These are phyloP conservation scores for Wasmannia auropunctata DNA, from an alignment of 1,140 invertebrate genomes.

Conservation along the genomic window DNA sequence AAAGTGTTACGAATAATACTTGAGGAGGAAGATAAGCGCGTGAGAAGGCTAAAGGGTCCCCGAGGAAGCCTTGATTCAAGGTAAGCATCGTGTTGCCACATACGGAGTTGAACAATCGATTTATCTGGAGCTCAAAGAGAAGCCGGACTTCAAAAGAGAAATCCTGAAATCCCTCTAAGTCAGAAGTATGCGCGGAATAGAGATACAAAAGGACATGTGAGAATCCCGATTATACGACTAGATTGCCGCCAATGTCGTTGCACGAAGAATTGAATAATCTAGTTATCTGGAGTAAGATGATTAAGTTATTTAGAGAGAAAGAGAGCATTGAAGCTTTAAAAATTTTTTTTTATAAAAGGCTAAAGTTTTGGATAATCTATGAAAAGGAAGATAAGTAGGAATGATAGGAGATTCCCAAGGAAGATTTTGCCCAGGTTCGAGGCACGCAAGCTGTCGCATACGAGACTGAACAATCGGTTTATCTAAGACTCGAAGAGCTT, in stretches of 20 bases:
- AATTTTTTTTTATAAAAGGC: background rate
- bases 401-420: background rate
- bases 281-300: background rate
- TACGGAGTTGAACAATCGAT: slow-evolving; percentile 38
- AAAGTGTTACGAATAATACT: background rate
- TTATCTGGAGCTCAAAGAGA: slow-evolving; percentile 21
- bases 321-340: background rate
- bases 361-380: slow-evolving; percentile 13
- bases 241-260: background rate
- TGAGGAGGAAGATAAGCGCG: slow-evolving; percentile 8
- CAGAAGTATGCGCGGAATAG: background rate
- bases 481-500: slow-evolving; percentile 45
- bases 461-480: slow-evolving; percentile 45
- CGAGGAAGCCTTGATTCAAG: background rate
- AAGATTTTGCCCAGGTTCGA: background rate
- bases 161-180: slow-evolving; percentile 26
- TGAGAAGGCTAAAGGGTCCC: background rate
- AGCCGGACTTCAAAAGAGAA: background rate
- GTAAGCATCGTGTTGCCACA: background rate
- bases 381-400: background rate
- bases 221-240: background rate
- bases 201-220: background rate
- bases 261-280: background rate
- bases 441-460: background rate
- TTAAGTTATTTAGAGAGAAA: background rate